These are phyloP conservation scores for Gibbula magus DNA, from an alignment of 2,888 invertebrate genomes.

Conservation along the genomic window DNA sequence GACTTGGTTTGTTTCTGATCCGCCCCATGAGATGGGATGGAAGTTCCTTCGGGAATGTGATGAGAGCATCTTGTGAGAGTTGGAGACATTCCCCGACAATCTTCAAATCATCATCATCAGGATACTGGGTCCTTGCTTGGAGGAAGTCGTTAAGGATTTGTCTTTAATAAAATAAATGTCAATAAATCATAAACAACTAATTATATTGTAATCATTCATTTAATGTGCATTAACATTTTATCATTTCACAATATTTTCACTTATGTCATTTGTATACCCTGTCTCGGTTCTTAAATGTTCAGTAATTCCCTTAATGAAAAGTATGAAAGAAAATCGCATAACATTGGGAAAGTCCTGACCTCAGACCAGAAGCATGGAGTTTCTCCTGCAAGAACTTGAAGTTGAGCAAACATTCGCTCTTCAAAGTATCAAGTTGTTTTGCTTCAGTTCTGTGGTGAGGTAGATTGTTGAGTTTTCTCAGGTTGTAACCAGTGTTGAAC, in stretches of 20 bases:
- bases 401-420: conserved; percentile 64
- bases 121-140: conserved; percentile 43
- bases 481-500: conserved; percentile 59
- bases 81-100: conserved; percentile 52
- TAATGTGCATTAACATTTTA: too few relatives aligned
- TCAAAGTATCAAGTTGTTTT: conserved; percentile 50
- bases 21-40: conserved; percentile 51
- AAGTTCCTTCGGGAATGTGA: conserved; percentile 44
- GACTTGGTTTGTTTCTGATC: conserved; percentile 34
- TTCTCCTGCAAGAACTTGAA: conserved; percentile 62
- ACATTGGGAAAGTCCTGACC: conserved; percentile 40
- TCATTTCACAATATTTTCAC: too few relatives aligned
- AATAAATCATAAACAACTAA: too few relatives aligned
- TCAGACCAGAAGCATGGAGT: conserved; percentile 51
- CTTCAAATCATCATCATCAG: conserved; percentile 49
- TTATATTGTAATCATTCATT: too few relatives aligned
- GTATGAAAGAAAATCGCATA: too few relatives aligned
- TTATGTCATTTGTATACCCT: too few relatives aligned
- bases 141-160: conserved; percentile 54
- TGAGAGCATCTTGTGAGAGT: conserved; percentile 60
- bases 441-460: conserved; percentile 62
- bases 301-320: too few relatives aligned
- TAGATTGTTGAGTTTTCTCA: conserved; percentile 65
- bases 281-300: too few relatives aligned
- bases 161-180: conserved; percentile 36